Evolutionary conservation across 2,113 vertebrate species (phyloP).

Genomic region (Peromyscus californicus): DNA sequence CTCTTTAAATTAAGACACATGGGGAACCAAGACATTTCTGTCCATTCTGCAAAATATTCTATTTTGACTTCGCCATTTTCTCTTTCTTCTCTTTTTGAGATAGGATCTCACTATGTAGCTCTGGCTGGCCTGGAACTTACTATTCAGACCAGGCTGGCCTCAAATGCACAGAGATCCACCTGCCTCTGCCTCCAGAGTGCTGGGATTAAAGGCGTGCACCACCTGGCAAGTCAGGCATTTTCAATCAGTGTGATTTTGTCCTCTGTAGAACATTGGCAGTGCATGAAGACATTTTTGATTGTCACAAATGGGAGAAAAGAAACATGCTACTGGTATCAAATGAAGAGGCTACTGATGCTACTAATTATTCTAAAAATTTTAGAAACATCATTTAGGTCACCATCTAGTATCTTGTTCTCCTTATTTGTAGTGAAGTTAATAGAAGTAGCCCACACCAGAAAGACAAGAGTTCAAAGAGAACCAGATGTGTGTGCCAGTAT

Average conservation of each 20-base stretch:
- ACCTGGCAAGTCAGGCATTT: not conserved
- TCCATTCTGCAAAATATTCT: not conserved
- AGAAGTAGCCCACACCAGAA: not conserved
- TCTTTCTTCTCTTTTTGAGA: not conserved
- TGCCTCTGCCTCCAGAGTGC: not conserved
- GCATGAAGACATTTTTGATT: not conserved
- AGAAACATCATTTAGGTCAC: slow-evolving; percentile 11
- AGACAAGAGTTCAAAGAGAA: slow-evolving; percentile 3
- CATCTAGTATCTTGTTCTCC: not conserved
- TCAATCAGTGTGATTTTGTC: not conserved
- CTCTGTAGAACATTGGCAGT: not conserved
- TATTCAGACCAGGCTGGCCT: not conserved
- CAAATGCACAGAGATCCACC: not conserved
- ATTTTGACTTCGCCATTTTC: not conserved
- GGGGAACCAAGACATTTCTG: not conserved
- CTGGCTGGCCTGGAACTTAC: not conserved
- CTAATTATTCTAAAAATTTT: not conserved
- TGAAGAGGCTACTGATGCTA: not conserved
- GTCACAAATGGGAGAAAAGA: not conserved
- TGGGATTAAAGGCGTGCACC: not conserved
- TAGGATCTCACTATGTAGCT: not conserved
- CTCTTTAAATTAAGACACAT: slow-evolving; percentile 20
- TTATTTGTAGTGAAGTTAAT: not conserved
- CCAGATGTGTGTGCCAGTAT: not conserved
- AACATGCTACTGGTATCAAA: not conserved